phyloP scores from a whole-genome alignment of 64 coral and sea anemone species.

The Dendrophyllia cribrosa region DNA sequence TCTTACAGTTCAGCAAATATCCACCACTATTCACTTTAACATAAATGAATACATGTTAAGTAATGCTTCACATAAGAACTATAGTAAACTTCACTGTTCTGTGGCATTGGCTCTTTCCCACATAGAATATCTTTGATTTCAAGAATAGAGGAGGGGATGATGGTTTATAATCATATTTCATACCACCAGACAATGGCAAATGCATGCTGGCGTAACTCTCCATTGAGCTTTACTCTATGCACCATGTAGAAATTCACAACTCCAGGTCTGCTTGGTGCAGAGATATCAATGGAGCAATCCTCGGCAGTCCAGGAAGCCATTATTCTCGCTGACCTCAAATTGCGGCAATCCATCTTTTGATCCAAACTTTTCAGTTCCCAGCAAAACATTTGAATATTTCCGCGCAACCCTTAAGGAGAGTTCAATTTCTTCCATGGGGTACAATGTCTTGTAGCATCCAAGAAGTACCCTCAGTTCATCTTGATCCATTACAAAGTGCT shows the following conservation, averaged over 20 bases:
- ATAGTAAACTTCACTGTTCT: too few relatives aligned
- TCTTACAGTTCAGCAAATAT: too few relatives aligned
- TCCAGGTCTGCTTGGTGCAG: constrained; percentile 22
- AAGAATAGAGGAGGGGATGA: too few relatives aligned
- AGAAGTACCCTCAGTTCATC: constrained; percentile 1
- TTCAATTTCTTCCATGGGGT: background rate
- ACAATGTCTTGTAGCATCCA: background rate
- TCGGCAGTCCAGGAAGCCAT: constrained; percentile 28
- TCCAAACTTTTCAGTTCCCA: constrained; percentile 51
- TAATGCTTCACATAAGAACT: too few relatives aligned
- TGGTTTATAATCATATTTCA: background rate
- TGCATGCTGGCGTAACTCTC: background rate
- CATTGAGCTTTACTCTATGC: constrained; percentile 25
- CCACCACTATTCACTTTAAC: too few relatives aligned
- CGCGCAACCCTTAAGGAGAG: background rate
- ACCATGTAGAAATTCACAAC: constrained; percentile 7
- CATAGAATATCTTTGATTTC: too few relatives aligned
- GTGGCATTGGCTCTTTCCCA: too few relatives aligned
- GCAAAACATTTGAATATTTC: background rate
- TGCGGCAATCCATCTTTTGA: constrained; percentile 26
- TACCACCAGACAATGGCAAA: constrained; percentile 45
- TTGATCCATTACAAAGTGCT: background rate
- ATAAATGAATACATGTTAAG: too few relatives aligned
- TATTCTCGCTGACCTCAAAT: constrained; percentile 30
- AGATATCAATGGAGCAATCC: constrained; percentile 1